Evolutionary conservation across 1,140 invertebrate genomes (phyloP).

Genomic region (Apis cerana): DNA sequence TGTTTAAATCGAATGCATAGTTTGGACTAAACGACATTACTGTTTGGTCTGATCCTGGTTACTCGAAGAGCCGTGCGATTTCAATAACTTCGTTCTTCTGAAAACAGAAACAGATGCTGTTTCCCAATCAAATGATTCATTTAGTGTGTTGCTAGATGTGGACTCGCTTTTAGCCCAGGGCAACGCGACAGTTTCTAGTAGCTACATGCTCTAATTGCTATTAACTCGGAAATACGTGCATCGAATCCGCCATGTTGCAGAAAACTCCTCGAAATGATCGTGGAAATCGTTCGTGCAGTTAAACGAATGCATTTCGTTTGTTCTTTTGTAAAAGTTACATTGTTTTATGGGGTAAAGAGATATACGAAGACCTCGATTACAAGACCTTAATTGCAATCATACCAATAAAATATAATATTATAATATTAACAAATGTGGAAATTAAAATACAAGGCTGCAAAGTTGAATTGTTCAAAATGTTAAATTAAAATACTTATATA

Average conservation of each 20-base stretch:
- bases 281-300: too few species aligned
- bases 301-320: background rate
- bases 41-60: background rate
- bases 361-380: too few species aligned
- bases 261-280: background rate
- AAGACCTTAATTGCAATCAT: too few species aligned
- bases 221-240: background rate
- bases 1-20: constrained; percentile 4
- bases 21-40: background rate
- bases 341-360: background rate
- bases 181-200: background rate
- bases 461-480: background rate
- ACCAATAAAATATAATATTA: background rate
- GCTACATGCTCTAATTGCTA: constrained; percentile 14
- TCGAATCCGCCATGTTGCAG: background rate
- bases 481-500: background rate
- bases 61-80: background rate
- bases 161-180: background rate
- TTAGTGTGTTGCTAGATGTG: background rate
- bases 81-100: constrained; percentile 11
- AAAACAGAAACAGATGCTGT: constrained; percentile 23
- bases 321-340: background rate
- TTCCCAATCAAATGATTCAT: constrained; percentile 41
- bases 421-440: background rate
- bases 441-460: background rate